Percentiles rank a stretch among this genome's conserved stretches.
Evolutionary conservation across 2,113 vertebrate genomes (phyloP).

Genomic region (Grantiella picta): DNA sequence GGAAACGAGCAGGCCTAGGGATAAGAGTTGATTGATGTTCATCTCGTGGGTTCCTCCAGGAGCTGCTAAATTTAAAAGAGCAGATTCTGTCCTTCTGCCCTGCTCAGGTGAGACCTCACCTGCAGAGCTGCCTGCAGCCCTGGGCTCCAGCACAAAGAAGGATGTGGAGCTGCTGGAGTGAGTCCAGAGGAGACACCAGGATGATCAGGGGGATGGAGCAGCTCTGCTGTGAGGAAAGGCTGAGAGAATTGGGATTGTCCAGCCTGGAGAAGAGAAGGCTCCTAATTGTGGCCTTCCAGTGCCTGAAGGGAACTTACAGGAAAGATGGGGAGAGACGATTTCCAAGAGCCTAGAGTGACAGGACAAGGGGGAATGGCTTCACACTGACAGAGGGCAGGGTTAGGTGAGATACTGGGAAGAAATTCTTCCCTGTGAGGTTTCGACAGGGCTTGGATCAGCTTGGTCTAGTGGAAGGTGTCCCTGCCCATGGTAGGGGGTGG

Average conservation of each 20-base stretch:
- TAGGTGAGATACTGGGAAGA: neutral
- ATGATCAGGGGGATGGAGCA: neutral
- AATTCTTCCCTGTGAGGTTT: neutral
- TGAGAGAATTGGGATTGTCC: neutral
- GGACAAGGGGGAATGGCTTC: neutral
- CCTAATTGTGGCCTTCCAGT: neutral
- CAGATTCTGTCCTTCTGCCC: neutral
- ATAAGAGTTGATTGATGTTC: conserved; percentile 1
- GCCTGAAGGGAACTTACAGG: neutral
- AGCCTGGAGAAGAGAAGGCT: neutral
- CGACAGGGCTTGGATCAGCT: neutral
- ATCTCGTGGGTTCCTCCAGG: neutral
- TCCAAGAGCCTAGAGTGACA: neutral
- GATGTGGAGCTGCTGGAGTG: neutral
- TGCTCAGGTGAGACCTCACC: neutral
- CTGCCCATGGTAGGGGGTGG: neutral
- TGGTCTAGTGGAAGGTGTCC: neutral
- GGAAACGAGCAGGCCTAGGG: neutral
- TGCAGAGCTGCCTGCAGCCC: neutral
- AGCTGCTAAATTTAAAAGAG: neutral
- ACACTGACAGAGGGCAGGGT: neutral
- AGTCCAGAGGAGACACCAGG: neutral
- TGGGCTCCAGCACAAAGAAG: too few species aligned
- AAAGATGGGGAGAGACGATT: neutral
- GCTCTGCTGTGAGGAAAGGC: neutral